Percentiles rank a stretch among this genome's conserved stretches.
phyloP scores from a whole-genome alignment of 2,888 invertebrate species.

The Chydorus sphaericus region DNA sequence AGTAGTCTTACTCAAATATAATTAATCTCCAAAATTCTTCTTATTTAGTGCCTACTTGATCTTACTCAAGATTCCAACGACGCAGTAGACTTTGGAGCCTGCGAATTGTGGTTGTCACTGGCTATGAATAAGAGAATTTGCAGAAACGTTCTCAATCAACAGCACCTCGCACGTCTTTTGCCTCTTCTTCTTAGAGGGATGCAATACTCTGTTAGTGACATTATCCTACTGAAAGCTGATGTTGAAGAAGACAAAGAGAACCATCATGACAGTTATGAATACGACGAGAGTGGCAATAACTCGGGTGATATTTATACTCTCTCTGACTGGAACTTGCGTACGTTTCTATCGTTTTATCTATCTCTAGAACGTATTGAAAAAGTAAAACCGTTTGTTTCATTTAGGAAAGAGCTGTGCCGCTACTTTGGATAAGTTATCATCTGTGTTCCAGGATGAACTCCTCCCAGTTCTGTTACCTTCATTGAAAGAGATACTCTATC shows the following conservation, averaged over 20 bases:
- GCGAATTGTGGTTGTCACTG: constrained; percentile 95
- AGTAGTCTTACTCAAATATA: background rate
- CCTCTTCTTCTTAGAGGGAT: constrained; percentile 90
- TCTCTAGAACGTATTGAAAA: background rate
- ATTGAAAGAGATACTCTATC: constrained; percentile 88
- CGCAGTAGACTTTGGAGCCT: constrained; percentile 91
- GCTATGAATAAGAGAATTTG: constrained; percentile 92
- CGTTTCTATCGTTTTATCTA: background rate
- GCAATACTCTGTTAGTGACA: constrained; percentile 96
- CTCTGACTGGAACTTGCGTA: constrained; percentile 87
- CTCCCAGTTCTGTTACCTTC: constrained; percentile 88
- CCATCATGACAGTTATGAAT: constrained; percentile 42
- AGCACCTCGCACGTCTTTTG: constrained; percentile 69
- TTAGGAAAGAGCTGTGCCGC: constrained; percentile 93
- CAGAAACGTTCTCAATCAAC: constrained; percentile 71
- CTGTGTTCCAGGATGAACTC: constrained; percentile 89
- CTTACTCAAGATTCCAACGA: constrained; percentile 89
- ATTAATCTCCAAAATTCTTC: constrained; percentile 13
- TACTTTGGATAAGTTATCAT: constrained; percentile 89
- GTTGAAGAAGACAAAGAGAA: constrained; percentile 83
- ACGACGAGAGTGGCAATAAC: constrained; percentile 48
- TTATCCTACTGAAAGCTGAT: constrained; percentile 85
- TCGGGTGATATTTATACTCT: constrained; percentile 78
- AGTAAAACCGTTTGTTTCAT: constrained; percentile 12
- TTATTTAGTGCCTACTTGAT: constrained; percentile 71